Base-by-base conservation (phyloP, 2,797 vertebrate genomes). In the Discoglossus pictus region DNA sequence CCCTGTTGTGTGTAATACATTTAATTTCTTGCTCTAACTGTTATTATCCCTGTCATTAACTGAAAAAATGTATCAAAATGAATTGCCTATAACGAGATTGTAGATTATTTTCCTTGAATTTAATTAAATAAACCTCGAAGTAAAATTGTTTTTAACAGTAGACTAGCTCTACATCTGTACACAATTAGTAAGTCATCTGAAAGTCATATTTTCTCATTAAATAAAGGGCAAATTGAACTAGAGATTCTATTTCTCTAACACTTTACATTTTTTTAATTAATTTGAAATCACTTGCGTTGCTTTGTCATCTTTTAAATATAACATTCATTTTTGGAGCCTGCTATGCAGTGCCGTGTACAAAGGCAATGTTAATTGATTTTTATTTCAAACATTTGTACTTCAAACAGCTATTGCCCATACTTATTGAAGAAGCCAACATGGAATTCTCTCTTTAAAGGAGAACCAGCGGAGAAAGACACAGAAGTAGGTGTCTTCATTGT, bases 191-290 rank as follows among this genome's bases (percentile, higher is more conserved):
- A 35, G 5, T 44, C 40, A 23, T 13, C 2, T 20, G n/a, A 9
- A 40, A 43, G 11, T 27, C 39, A 51, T 61, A 44, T 61, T 44
- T 68, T n/a, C 47, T 60, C 65, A 68, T 68, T 68, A 68, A 35
- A 15, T 8, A 16, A 61, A 46, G 56, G 48, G 27, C 65, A 52
- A 42, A 66, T 39, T 51, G 23, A 40, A 59, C 54, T 24, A 16
- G 23, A 23, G 59, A 67, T 59, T 59, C 64, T 51, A 58, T 59
- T 59, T 59, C 31, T 13, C 25, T 68, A 44, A 68, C 55, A 25
- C 24, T 43, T 61, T 40, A 50, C 50, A 67, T 56, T 56, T 65
- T n/a, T n/a, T 17, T 31, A 58, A 50, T 67, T 61, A 53, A 24
- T 68, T 51, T 31, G 23, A 8, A 5, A 24, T 23, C 21, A 17